Evolutionary conservation across 2,888 invertebrate genomes (phyloP), one percentile per base, ranked within the genome.

Genomic region (Lycia hirtaria): DNA sequence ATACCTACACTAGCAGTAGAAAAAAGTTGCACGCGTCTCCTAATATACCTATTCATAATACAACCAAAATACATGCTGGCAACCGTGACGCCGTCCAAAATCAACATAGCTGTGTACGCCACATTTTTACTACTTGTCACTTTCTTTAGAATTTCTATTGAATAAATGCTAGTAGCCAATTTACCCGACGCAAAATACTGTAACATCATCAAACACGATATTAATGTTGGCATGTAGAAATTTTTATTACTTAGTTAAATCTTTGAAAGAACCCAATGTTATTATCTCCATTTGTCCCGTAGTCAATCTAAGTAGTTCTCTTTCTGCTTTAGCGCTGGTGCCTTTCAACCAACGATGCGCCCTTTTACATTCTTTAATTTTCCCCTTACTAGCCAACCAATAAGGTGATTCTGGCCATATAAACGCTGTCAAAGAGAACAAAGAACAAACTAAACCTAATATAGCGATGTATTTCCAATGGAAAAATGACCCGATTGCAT

Each of bases 341-440:
- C 76, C 78, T 32, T 73, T 70, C 0, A 79, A 45, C 72, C 72
- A 71, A 6, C 64, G 57, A 32, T 69, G 71, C 0, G 73, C 56
- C n/a, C 35, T 37, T 5, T 48, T 62, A 44, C 75, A 70, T 22
- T 74, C 73, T 0, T 69, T 72, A 38, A 67, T 71, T 6, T 65
- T 65, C 0, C 70, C 66, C 48, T 65, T 72, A 26, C 69, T 75
- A 0, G 74, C 75, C 4, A 75, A 53, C 75, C 75, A 79, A 7
- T 72, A 60, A 0, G 75, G 76, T 0, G 74, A 73, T 47, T 69
- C 67, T 0, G 70, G 67, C 68, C 67, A 60, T 7, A 57, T 38
- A 5, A 66, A 28, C 2, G 55, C 61, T 0, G 65, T 56, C 1
- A 69, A 60, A 0, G 65, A 54, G 24, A 56, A 67, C 0, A 50